phyloP scores from a whole-genome alignment of 2,113 vertebrate genomes.

The Dromaius novaehollandiae region DNA sequence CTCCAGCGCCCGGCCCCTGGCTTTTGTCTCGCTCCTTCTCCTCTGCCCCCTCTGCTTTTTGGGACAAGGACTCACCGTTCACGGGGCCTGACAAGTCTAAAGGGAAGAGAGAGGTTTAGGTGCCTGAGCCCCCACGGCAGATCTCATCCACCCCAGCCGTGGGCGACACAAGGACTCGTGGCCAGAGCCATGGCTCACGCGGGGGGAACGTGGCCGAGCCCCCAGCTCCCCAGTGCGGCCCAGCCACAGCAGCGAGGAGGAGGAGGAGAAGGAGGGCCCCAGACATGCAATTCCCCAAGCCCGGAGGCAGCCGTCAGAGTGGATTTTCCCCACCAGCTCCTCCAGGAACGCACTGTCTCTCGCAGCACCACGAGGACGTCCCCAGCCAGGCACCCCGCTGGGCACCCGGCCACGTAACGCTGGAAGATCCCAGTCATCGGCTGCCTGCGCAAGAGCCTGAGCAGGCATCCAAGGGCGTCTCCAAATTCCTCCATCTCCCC shows the following conservation, averaged over 20 bases:
- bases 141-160: fast-evolving
- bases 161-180: fast-evolving
- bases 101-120: neutral
- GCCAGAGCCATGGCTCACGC: neutral
- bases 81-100: conserved; percentile 82
- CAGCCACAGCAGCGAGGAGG: fast-evolving
- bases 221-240: neutral
- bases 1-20: conserved; percentile 50
- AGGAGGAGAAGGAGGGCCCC: neutral
- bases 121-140: fast-evolving
- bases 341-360: neutral
- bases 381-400: neutral
- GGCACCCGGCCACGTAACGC: fast-evolving
- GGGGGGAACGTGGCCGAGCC: fast-evolving
- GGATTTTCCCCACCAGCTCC: neutral
- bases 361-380: neutral
- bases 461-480: neutral
- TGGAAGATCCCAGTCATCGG: conserved; percentile 11
- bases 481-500: neutral
- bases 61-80: conserved; percentile 85
- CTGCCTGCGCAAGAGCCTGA: neutral
- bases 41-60: conserved; percentile 72
- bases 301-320: fast-evolving
- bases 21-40: conserved; percentile 67
- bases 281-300: neutral